A percentile compares a stretch with the other conserved stretches of the same genome.
These are phyloP conservation scores for Prostheceraeus crozeri DNA, from an alignment of 2,888 invertebrate species.

Conservation along the genomic window DNA sequence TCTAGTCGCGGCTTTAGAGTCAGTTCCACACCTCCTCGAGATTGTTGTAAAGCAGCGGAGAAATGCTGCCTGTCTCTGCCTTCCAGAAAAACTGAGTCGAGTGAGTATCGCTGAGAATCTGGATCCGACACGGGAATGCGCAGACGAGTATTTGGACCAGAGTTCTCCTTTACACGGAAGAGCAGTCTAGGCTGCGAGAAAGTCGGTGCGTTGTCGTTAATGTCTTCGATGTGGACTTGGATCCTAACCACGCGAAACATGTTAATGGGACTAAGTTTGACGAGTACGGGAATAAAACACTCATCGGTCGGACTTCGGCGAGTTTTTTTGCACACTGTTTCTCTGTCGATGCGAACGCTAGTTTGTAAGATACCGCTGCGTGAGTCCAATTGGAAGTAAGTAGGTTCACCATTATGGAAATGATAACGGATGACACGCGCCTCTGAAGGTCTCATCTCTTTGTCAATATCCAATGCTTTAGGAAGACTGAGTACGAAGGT, in stretches of 20 bases:
- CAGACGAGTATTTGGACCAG: not conserved
- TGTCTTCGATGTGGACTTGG: not conserved
- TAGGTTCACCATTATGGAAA: no score
- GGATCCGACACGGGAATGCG: not conserved
- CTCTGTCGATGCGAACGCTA: not conserved
- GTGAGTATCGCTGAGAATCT: not conserved
- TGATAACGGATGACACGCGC: not conserved
- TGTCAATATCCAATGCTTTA: not conserved
- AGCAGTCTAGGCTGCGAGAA: not conserved
- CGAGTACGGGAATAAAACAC: not conserved
- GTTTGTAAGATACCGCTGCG: not conserved
- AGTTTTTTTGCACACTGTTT: not conserved
- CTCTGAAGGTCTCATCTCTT: not conserved
- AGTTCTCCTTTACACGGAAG: not conserved
- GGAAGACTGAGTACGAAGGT: conserved; percentile 27
- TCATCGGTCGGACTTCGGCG: not conserved
- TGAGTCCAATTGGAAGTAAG: not conserved
- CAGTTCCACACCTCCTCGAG: conserved; percentile 60
- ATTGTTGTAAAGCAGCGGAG: no score
- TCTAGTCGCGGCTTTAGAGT: conserved; percentile 77
- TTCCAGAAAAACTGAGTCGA: not conserved
- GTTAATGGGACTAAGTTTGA: not conserved
- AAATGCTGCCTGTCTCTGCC: no score
- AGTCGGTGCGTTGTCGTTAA: conserved; percentile 18
- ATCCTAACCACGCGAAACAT: not conserved